These are phyloP conservation scores for Idaea biselata DNA, from an alignment of 2,888 invertebrate species.

Conservation along the genomic window DNA sequence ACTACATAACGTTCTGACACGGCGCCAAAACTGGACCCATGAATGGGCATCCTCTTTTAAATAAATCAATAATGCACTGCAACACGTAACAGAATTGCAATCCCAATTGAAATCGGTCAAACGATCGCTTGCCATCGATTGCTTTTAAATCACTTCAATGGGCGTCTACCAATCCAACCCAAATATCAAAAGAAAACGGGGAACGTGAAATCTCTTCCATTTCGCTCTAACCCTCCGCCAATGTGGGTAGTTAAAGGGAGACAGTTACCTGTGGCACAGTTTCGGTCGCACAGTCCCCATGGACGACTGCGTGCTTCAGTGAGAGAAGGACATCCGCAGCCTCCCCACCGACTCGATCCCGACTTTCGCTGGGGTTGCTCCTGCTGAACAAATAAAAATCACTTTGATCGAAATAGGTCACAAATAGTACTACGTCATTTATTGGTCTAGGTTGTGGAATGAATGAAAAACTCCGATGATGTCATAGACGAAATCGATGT, in stretches of 20 bases:
- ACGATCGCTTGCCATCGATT: not conserved
- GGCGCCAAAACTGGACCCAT: too few relatives aligned
- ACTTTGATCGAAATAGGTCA: too few relatives aligned
- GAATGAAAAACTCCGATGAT: too few relatives aligned
- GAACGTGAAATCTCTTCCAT: not conserved
- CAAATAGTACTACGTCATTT: too few relatives aligned
- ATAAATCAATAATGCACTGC: too few relatives aligned
- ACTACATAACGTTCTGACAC: too few relatives aligned
- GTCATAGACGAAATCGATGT: too few relatives aligned
- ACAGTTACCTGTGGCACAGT: constrained; percentile 73
- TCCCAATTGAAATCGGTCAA: too few relatives aligned
- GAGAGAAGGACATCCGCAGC: constrained; percentile 94
- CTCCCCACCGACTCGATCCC: constrained; percentile 82
- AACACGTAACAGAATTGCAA: too few relatives aligned
- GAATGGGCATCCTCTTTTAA: too few relatives aligned
- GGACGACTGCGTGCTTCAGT: constrained; percentile 92
- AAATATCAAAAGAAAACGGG: not conserved
- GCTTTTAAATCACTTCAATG: not conserved
- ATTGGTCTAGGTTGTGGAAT: too few relatives aligned
- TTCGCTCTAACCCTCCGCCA: constrained; percentile 4
- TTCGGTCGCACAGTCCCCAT: constrained; percentile 83
- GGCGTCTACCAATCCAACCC: not conserved
- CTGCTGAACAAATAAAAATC: constrained; percentile 38
- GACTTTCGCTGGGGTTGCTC: constrained; percentile 75
- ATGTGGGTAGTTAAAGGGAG: constrained; percentile 39